These are phyloP conservation scores for Gallinago nigripennis DNA, from an alignment of 2,797 vertebrate species.

Conservation along the genomic window DNA sequence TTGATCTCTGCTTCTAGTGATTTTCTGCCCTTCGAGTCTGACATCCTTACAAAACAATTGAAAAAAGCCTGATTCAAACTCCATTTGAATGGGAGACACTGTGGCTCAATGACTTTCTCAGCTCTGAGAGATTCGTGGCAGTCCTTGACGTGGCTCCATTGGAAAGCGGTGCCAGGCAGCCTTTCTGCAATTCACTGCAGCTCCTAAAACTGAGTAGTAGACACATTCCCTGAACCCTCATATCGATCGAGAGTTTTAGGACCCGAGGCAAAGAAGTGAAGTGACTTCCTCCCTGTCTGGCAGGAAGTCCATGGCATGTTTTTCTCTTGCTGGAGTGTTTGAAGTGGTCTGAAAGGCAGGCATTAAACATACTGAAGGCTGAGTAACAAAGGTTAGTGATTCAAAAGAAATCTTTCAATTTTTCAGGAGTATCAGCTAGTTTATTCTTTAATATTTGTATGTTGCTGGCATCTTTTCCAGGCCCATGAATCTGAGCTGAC, in stretches of 20 bases:
- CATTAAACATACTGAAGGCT: neutral
- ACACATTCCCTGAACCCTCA: neutral
- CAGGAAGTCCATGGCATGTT: neutral
- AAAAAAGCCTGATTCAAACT: neutral
- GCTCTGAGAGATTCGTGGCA: neutral
- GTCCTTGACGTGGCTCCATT: neutral
- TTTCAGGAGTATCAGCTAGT: neutral
- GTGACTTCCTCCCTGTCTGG: neutral
- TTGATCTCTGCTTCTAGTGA: conserved; percentile 1
- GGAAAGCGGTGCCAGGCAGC: neutral
- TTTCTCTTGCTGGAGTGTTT: neutral
- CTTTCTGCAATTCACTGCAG: neutral
- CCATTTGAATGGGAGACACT: neutral
- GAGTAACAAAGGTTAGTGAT: neutral
- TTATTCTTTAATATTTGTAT: neutral
- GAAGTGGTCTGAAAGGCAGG: neutral
- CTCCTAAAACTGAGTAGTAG: neutral
- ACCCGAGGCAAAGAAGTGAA: neutral
- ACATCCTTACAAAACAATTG: neutral
- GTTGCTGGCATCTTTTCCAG: neutral
- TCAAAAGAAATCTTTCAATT: neutral
- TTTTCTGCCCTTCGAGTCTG: neutral
- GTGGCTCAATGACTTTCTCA: neutral
- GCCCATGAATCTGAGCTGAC: neutral
- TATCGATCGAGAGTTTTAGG: neutral